Evolutionary conservation across 2,888 invertebrate species (phyloP).

Genomic region (Saturnia pavonia): DNA sequence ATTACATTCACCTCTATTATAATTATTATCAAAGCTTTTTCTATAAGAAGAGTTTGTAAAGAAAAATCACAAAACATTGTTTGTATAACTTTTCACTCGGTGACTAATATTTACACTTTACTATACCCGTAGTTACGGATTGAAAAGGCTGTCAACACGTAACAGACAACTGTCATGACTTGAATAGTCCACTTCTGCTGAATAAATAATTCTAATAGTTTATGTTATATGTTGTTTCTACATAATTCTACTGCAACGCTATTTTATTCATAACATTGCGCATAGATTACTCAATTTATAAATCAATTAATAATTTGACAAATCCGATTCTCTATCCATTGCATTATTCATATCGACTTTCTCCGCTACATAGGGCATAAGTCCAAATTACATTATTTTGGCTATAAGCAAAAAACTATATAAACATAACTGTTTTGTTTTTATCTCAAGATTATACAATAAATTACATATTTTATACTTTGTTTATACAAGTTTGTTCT

Average conservation of each 20-base stretch:
- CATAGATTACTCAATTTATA: background rate
- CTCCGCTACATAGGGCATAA: too few species aligned
- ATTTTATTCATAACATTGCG: background rate
- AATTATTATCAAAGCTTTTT: too few species aligned
- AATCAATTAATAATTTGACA: conserved; percentile 11
- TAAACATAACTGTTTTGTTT: too few species aligned
- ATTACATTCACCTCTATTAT: too few species aligned
- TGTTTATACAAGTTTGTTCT: too few species aligned
- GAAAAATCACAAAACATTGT: background rate
- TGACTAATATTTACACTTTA: too few species aligned
- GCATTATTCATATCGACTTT: conserved; percentile 36
- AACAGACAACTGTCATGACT: background rate
- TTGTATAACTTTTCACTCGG: conserved; percentile 3
- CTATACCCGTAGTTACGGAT: too few species aligned
- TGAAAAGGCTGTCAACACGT: background rate
- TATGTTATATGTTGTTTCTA: background rate
- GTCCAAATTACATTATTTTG: too few species aligned
- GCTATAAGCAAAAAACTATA: too few species aligned
- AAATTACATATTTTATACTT: too few species aligned
- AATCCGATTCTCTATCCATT: conserved; percentile 24
- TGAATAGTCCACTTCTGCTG: background rate
- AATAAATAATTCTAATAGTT: background rate
- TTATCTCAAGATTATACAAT: too few species aligned
- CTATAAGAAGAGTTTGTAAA: too few species aligned
- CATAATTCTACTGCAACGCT: background rate